Conservation (phyloP, 2,797 vertebrate species). For the Kryptopterus vitreolus region DNA sequence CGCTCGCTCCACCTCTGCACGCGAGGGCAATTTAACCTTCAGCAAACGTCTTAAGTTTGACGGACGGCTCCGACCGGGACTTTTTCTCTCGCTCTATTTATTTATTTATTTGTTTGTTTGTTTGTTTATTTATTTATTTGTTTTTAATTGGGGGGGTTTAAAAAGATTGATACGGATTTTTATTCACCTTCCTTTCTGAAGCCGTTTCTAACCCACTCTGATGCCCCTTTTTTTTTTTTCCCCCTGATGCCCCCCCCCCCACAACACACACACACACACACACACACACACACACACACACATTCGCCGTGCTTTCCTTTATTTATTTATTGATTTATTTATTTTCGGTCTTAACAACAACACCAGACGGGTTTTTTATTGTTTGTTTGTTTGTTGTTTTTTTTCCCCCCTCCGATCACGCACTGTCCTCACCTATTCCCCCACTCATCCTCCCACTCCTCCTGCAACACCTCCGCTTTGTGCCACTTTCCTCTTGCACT, state of each 20-base stretch:
- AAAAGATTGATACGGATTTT: too few species aligned
- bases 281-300: too few species aligned
- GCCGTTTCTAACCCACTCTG: neutral
- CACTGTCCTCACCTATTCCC: slow-evolving; percentile 16
- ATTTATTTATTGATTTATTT: too few species aligned
- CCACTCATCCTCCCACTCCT: neutral
- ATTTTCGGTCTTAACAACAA: slow-evolving; percentile 1
- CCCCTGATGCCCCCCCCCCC: too few species aligned
- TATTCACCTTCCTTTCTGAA: neutral
- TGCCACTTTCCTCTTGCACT: slow-evolving; percentile 17
- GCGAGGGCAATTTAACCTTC: slow-evolving; percentile 26
- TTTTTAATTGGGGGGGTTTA: too few species aligned
- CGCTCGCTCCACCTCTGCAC: slow-evolving; percentile 36
- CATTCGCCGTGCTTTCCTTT: too few species aligned
- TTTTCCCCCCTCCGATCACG: too few species aligned
- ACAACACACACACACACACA: too few species aligned
- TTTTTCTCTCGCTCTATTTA: neutral
- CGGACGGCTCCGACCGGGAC: slow-evolving; percentile 31
- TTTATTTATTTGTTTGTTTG: too few species aligned
- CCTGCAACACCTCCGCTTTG: slow-evolving; percentile 5
- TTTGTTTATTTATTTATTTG: too few species aligned
- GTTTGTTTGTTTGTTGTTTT: too few species aligned
- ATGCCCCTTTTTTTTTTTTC: neutral
- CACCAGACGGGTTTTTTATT: slow-evolving; percentile 18
- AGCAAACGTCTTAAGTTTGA: slow-evolving; percentile 37